Conservation (phyloP, 53 echinoderm and acorn worm species). For the Actinopyga echinites region DNA sequence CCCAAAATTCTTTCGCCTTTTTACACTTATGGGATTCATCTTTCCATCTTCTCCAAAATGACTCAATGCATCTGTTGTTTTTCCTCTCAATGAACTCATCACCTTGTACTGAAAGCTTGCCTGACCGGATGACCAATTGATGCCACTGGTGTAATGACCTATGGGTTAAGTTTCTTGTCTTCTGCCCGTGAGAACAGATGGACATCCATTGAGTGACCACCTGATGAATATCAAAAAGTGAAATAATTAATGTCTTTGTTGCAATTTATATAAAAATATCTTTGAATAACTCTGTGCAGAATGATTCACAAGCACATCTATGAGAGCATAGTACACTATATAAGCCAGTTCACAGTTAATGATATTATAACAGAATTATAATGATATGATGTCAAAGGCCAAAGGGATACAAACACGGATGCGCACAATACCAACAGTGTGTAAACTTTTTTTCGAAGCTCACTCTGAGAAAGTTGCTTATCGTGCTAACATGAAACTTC, state of each 20-base stretch:
- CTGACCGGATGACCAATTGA: not conserved
- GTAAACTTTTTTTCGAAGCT: too few species aligned
- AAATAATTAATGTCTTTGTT: not conserved
- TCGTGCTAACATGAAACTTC: too few species aligned
- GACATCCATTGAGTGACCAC: not conserved
- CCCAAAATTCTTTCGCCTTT: not conserved
- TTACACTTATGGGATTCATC: not conserved
- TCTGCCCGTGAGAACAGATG: not conserved
- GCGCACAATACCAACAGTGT: too few species aligned
- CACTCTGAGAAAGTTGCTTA: too few species aligned
- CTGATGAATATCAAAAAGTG: not conserved
- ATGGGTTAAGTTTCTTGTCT: not conserved
- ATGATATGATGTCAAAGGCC: too few species aligned
- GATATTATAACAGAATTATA: too few species aligned
- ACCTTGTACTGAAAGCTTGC: not conserved
- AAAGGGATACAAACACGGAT: too few species aligned
- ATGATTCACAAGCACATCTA: too few species aligned
- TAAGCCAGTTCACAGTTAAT: too few species aligned
- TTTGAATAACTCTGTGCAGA: too few species aligned
- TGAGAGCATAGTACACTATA: too few species aligned
- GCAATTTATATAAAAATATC: too few species aligned
- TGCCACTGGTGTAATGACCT: not conserved
- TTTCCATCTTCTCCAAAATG: conserved; percentile 2
- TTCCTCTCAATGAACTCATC: not conserved
- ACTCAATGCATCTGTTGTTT: not conserved